These are phyloP conservation scores for Cosmia pyralina DNA, from an alignment of 2,888 invertebrate genomes.

Conservation along the genomic window DNA sequence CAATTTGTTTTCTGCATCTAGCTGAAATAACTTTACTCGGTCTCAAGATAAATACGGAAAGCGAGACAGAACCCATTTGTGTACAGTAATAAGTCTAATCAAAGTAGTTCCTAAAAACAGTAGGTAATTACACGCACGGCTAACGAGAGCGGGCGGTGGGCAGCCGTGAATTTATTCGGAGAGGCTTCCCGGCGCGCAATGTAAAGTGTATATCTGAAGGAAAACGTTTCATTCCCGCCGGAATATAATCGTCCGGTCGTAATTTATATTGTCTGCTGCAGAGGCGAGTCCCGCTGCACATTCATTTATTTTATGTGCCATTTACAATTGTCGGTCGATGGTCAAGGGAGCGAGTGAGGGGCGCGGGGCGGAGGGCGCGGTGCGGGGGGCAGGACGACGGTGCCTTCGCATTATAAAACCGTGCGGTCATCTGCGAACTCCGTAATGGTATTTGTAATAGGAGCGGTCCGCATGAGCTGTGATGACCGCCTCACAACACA, in stretches of 20 bases:
- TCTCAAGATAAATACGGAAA: conserved; percentile 47
- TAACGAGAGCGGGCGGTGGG: conserved; percentile 78
- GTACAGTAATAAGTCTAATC: conserved; percentile 71
- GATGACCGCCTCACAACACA: conserved; percentile 80
- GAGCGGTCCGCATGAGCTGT: conserved; percentile 84
- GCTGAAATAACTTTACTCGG: conserved; percentile 22
- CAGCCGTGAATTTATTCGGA: conserved; percentile 73
- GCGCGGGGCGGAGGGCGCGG: conserved; percentile 72
- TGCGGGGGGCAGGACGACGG: conserved; percentile 77
- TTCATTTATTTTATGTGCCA: conserved; percentile 91
- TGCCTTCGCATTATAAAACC: conserved; percentile 90
- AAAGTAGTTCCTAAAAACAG: conserved; percentile 80
- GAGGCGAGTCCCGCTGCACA: conserved; percentile 91
- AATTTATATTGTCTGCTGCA: conserved; percentile 91
- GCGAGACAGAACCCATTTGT: conserved; percentile 48
- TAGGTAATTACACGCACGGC: conserved; percentile 83
- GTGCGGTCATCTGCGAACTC: conserved; percentile 90
- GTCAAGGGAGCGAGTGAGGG: conserved; percentile 88
- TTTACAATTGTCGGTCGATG: conserved; percentile 91
- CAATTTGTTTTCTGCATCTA: conserved; percentile 14
- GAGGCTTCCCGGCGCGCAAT: conserved; percentile 76
- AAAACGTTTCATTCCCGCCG: conserved; percentile 89
- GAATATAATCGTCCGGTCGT: conserved; percentile 91
- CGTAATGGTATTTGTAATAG: conserved; percentile 89
- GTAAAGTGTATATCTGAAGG: conserved; percentile 87